Conservation (phyloP, 2,888 invertebrate genomes). For the Netelia inedita region DNA sequence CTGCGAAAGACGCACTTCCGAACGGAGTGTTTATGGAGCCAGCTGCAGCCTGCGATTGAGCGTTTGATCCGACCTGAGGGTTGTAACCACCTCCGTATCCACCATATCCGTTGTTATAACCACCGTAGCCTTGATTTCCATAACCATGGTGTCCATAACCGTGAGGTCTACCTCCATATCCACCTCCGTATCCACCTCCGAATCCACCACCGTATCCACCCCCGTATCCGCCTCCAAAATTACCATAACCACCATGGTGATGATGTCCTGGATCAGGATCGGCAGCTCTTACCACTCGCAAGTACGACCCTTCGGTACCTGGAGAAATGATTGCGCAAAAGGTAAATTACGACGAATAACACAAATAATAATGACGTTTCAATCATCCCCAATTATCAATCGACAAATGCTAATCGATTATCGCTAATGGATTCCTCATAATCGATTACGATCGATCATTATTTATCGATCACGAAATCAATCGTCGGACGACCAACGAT, state of each 20-base stretch:
- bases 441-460: too few relatives aligned
- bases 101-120: conserved; percentile 17
- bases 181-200: conserved; percentile 39
- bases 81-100: conserved; percentile 46
- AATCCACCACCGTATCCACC: conserved; percentile 35
- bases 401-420: too few relatives aligned
- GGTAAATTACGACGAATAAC: too few relatives aligned
- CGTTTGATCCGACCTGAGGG: conserved; percentile 27
- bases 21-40: conserved; percentile 74
- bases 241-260: conserved; percentile 37
- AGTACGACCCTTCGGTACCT: conserved; percentile 45
- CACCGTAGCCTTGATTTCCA: conserved; percentile 69
- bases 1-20: conserved; percentile 73
- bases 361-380: too few relatives aligned
- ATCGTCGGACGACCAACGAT: too few relatives aligned
- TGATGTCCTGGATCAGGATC: conserved; percentile 36
- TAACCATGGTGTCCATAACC: conserved; percentile 55
- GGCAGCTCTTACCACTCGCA: conserved; percentile 69
- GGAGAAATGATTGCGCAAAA: conserved; percentile 25
- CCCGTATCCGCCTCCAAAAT: conserved; percentile 31
- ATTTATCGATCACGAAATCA: too few relatives aligned
- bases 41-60: conserved; percentile 69
- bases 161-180: conserved; percentile 53
- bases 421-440: too few relatives aligned
- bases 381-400: too few relatives aligned